phyloP scores from a whole-genome alignment of 1,140 invertebrate genomes.

The Callitettix versicolor region DNA sequence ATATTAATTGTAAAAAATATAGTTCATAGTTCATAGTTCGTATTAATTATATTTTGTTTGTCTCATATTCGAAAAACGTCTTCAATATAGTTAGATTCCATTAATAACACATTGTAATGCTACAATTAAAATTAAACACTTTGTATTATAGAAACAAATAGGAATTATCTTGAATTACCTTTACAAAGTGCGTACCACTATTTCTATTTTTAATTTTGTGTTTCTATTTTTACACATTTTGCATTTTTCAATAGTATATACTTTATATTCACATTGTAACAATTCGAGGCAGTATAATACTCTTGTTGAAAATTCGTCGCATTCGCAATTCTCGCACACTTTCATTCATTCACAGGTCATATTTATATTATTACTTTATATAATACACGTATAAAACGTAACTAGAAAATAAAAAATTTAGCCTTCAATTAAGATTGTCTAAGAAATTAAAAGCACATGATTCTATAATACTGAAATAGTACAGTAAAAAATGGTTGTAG shows the following conservation, averaged over 20 bases:
- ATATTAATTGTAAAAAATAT: too few species aligned
- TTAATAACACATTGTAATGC: too few species aligned
- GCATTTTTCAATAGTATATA: not conserved
- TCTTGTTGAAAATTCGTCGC: slow-evolving; percentile 1
- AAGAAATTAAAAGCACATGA: slow-evolving; percentile 3
- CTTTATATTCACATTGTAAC: slow-evolving; percentile 8
- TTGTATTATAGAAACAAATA: slow-evolving; percentile 7
- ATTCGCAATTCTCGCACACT: not conserved
- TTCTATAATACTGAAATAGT: not conserved
- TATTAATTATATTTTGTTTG: too few species aligned
- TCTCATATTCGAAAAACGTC: too few species aligned
- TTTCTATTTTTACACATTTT: slow-evolving; percentile 9
- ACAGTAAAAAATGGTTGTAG: not conserved
- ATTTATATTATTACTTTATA: not conserved
- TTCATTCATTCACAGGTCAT: not conserved
- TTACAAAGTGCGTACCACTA: not conserved
- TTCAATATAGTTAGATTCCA: too few species aligned
- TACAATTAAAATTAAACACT: slow-evolving; percentile 8
- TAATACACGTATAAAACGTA: not conserved
- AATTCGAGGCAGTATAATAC: slow-evolving; percentile 10
- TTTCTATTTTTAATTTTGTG: slow-evolving; percentile 5
- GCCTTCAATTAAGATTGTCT: slow-evolving; percentile 9
- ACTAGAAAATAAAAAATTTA: not conserved
- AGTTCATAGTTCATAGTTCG: too few species aligned
- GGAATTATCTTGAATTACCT: slow-evolving; percentile 2